Evolutionary conservation across 2,888 invertebrate genomes (phyloP).

Genomic region (Ariolimax columbianus): DNA sequence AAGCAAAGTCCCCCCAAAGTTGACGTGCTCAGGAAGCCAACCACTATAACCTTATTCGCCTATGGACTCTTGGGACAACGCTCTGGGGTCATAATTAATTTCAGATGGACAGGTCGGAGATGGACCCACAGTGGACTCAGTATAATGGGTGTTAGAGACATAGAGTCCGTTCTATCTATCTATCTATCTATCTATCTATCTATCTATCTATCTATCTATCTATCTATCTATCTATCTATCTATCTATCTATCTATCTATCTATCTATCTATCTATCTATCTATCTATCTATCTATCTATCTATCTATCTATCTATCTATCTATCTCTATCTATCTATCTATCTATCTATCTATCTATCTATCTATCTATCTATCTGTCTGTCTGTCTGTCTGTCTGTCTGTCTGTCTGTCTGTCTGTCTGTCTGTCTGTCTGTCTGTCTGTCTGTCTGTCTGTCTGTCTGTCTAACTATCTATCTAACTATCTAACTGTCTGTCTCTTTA

Average conservation of each 20-base stretch:
- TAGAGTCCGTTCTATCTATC: slow-evolving; percentile 7
- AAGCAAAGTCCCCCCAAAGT: too few species aligned
- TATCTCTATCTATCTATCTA: background rate
- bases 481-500: background rate
- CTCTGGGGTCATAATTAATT: too few species aligned
- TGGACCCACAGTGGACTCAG: too few species aligned
- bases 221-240: slow-evolving; percentile 24
- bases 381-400: background rate
- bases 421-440: background rate
- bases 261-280: slow-evolving; percentile 14
- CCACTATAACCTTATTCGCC: too few species aligned
- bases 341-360: background rate
- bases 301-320: background rate
- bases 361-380: background rate
- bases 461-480: background rate
- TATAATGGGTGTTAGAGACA: too few species aligned
- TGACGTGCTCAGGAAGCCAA: too few species aligned
- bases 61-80: too few species aligned
- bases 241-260: slow-evolving; percentile 6
- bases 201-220: slow-evolving; percentile 21
- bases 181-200: slow-evolving; percentile 3
- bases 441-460: background rate
- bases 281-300: slow-evolving; percentile 12
- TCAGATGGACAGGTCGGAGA: too few species aligned
- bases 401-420: background rate